Percentiles rank a stretch among this genome's conserved stretches.
Conservation (phyloP, 2,797 vertebrate species). For the Ataeniobius toweri region DNA sequence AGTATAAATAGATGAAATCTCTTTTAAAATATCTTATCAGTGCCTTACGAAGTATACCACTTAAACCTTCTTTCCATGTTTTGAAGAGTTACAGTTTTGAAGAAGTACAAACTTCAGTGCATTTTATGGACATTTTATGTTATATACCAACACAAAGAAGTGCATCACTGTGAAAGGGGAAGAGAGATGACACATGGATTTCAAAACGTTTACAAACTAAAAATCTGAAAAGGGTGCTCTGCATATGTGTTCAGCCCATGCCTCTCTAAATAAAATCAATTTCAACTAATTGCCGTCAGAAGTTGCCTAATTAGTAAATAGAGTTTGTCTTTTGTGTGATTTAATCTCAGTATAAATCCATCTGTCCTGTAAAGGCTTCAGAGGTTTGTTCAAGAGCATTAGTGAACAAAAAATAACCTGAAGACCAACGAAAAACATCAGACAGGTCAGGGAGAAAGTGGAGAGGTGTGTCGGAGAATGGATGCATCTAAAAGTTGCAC, state of each 20-base stretch:
- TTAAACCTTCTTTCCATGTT: background rate
- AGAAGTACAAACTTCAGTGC: background rate
- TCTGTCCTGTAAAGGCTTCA: background rate
- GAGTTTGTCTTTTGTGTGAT: background rate
- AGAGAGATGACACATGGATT: background rate
- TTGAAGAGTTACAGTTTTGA: background rate
- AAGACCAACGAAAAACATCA: background rate
- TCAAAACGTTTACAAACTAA: background rate
- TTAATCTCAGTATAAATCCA: slow-evolving; percentile 3
- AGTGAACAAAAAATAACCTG: background rate
- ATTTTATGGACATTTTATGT: background rate
- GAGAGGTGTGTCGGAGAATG: background rate
- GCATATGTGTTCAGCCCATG: background rate
- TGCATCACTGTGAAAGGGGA: background rate
- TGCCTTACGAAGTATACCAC: too few species aligned
- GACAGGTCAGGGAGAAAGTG: background rate
- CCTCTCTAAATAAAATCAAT: background rate
- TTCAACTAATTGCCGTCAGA: background rate
- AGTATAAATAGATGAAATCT: background rate
- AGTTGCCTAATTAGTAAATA: background rate
- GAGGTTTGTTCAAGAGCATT: background rate
- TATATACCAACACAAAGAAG: background rate
- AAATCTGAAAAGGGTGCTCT: background rate
- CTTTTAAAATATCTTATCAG: background rate
- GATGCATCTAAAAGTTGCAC: background rate